Percentiles rank a stretch among this genome's conserved stretches.
Evolutionary conservation across 2,113 vertebrate species (phyloP).

Genomic region (Antennarius striatus): DNA sequence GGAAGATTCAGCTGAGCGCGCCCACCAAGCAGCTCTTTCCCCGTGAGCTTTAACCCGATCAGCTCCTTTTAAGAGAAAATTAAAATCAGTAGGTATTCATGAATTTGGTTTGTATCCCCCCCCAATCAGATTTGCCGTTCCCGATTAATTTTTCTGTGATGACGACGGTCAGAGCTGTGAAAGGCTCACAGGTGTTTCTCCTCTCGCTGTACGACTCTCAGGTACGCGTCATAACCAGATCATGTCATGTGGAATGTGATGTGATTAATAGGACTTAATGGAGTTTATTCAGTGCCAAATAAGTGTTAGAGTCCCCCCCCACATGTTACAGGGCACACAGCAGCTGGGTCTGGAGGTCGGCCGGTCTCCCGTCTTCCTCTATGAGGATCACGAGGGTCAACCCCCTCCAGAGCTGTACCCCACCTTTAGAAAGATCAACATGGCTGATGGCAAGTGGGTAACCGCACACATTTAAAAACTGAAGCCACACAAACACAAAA

Average conservation of each 20-base stretch:
- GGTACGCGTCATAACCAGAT: constrained; percentile 33
- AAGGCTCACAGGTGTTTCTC: constrained; percentile 92
- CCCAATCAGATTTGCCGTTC: constrained; percentile 75
- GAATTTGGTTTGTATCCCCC: background rate
- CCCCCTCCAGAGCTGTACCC: constrained; percentile 94
- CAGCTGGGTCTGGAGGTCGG: constrained; percentile 94
- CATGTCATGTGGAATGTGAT: too few relatives aligned
- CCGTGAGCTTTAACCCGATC: constrained; percentile 62
- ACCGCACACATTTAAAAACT: constrained; percentile 8
- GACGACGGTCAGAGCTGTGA: constrained; percentile 90
- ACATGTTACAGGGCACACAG: constrained; percentile 86
- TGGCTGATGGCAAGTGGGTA: constrained; percentile 96
- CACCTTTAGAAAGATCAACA: constrained; percentile 92
- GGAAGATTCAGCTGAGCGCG: constrained; percentile 79
- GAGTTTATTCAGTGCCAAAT: too few relatives aligned
- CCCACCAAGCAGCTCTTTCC: constrained; percentile 88
- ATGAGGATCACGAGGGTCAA: constrained; percentile 92
- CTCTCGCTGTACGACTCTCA: constrained; percentile 90
- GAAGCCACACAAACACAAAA: background rate
- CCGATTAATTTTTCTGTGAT: constrained; percentile 94
- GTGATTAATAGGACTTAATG: too few relatives aligned
- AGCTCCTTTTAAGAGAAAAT: background rate
- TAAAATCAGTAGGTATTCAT: background rate
- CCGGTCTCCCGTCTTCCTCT: constrained; percentile 94
- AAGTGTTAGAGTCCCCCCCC: background rate